These are phyloP conservation scores for Tyto alba DNA, from an alignment of 2,113 vertebrate genomes.

Conservation along the genomic window DNA sequence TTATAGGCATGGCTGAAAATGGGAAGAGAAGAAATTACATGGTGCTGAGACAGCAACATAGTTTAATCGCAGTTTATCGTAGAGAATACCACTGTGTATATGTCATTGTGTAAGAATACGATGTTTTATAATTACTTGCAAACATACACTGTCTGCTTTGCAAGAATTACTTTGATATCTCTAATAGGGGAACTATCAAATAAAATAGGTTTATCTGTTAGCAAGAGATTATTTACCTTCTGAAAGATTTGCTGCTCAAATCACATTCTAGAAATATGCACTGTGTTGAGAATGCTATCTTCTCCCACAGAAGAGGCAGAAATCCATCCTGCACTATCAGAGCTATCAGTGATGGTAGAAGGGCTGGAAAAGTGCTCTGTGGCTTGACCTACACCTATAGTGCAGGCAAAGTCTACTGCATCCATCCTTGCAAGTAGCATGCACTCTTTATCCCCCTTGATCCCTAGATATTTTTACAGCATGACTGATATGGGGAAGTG, in stretches of 20 bases:
- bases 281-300: neutral
- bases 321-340: neutral
- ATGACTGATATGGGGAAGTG: neutral
- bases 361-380: neutral
- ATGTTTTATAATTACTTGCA: neutral
- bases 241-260: neutral
- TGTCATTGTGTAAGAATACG: no score
- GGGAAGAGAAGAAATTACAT: neutral
- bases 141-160: neutral
- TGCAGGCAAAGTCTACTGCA: neutral
- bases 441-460: neutral
- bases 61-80: neutral
- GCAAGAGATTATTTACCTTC: neutral
- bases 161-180: neutral
- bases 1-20: neutral
- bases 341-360: neutral
- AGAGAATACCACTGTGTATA: neutral
- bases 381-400: neutral
- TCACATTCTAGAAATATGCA: neutral
- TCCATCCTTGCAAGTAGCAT: neutral
- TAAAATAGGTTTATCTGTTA: neutral
- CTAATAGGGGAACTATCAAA: neutral
- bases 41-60: neutral
- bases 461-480: neutral
- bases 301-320: neutral